A percentile compares a stretch with the other conserved stretches of the same genome.
Evolutionary conservation across 2,113 vertebrate species (phyloP).

Genomic region (Lamprologus callipterus): DNA sequence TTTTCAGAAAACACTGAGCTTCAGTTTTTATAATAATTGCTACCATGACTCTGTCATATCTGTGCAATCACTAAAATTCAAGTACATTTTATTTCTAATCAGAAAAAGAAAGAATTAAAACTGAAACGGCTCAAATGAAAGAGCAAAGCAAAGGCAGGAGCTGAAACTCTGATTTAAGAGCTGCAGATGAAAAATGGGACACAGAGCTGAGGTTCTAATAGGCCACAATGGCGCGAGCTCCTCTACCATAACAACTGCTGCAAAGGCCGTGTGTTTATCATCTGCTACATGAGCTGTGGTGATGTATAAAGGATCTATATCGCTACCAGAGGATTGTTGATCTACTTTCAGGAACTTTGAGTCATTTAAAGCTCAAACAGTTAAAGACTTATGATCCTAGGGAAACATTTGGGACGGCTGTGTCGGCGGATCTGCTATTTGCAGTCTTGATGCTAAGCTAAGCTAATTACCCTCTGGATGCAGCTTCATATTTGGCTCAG

Average conservation of each 20-base stretch:
- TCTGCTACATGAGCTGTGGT: neutral
- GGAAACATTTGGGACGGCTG: neutral
- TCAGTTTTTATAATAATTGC: neutral
- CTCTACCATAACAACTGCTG: neutral
- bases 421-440: neutral
- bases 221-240: fast-evolving
- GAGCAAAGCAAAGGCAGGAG: neutral
- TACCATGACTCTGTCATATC: fast-evolving
- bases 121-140: fast-evolving
- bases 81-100: neutral
- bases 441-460: neutral
- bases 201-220: neutral
- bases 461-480: neutral
- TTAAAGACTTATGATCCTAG: neutral
- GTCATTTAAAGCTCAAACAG: neutral
- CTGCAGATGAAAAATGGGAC: neutral
- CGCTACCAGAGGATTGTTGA: neutral
- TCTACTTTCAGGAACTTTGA: neutral
- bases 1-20: neutral
- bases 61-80: neutral
- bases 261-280: neutral
- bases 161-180: neutral
- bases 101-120: neutral
- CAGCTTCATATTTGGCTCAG: neutral
- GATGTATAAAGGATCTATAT: neutral